Base-by-base conservation (phyloP, 1,140 invertebrate genomes). In the Aricia agestis region DNA sequence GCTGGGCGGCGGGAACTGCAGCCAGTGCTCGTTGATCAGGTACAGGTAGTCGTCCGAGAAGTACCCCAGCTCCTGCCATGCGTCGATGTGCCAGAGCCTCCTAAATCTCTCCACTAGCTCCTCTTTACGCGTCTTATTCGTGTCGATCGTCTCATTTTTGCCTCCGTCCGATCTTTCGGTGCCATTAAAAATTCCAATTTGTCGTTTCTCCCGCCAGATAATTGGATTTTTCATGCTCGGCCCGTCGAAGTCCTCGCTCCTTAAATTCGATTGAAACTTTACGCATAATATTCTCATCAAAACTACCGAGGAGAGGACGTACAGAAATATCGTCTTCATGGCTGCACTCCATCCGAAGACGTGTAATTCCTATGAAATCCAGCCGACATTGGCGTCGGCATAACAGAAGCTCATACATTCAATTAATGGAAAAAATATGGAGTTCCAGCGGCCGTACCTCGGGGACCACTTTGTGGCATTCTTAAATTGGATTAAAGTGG, bases 11-110 rank as follows among this genome's bases (percentile, higher is more conserved):
- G 92, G 87, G 79, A 94, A 95, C 74, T 93, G 82, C 67, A 96
- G 82, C 95, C 95, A 96, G 77, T 95, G 94, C 6, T 92, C 82
- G 82, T 95, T 95, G 42, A 95, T 94, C 42, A 92, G 83, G 32
- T 92, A 78, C 70, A 95, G 84, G 76, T 93, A 94, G 66, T 93
- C 91, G 18, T 93, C 92, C 17, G 90, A 87, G 74, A 94, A 94
- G 74, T 86, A 92, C 18, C 93, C 93, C 42, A 82, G 76, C 18
- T 87, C 73, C 67, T 80, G 84, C 94, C 93, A 94, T 58, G 77
- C 77, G 41, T 82, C 76, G 6, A 94, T 82, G 0, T 93, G 93
- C 88, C 92, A 93, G 31, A 79, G 68, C 68, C 75, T 78, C 67
- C 87, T 88, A 76, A 93, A 93, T 52, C 75, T 81, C 42, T 74